Base-by-base conservation (phyloP, 1,140 invertebrate genomes). In the Saxidomus purpurata region DNA sequence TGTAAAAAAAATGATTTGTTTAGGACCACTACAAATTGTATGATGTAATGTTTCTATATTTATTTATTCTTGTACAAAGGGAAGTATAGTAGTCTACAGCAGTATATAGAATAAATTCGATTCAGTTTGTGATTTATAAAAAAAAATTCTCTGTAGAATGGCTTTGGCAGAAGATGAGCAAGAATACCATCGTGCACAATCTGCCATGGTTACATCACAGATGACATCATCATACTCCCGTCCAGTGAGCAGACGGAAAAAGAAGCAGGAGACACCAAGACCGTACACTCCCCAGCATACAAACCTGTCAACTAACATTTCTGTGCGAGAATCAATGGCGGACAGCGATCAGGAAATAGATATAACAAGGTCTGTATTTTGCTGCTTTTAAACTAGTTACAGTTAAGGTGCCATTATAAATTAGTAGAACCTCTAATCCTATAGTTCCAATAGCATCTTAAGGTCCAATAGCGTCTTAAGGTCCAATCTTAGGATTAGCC, bases 211-310 rank as follows among this genome's bases (percentile, higher is more conserved):
- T 0, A 77, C 87, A 17, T 83, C 87, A 25, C 43, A 76, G 52
- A 76, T 77, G 38, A 83, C 87, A 36, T 87, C 84, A 31, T 52
- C 69, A 25, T 52, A 87, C n/a, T 91, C 90, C 1, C 85, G 89
- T 9, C 86, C 89, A n/a, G 71, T 55, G 15, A 81, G 83, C 74
- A 40, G 52, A 34, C 82, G 71, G 2, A 92, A 92, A 79, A 94
- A 93, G 90, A 93, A 93, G 90, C 71, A 84, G n/a, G 81, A 90
- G 38, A 84, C 84, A 0, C 93, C 92, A 3, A 88, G 94, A 28
- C 95, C 95, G 0, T 95, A 93, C 85, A 95, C 95, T 1, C 94
- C 95, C 13, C 92, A 93, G 74, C 93, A 94, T 83, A 93, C 91
- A 31, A 95, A 93, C 83, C 61, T 94, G 22, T 81, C 89, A 25